phyloP scores from a whole-genome alignment of 2,888 invertebrate genomes.

The Scaptomyza flava region DNA sequence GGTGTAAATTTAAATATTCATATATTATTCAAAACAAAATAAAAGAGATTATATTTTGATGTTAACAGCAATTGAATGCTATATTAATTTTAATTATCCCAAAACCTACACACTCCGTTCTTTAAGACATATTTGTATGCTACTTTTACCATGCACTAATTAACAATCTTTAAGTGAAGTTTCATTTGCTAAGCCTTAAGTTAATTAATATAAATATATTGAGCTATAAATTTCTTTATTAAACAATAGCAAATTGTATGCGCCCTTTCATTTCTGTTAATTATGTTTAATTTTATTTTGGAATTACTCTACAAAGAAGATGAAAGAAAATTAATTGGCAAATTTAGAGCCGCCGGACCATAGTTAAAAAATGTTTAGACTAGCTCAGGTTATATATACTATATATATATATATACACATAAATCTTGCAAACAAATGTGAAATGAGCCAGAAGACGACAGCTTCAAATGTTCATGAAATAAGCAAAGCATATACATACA shows the following conservation, averaged over 20 bases:
- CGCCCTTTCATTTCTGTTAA: constrained; percentile 1
- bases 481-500: constrained; percentile 8
- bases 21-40: no score
- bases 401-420: constrained; percentile 31
- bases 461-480: constrained; percentile 38
- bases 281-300: constrained; percentile 11
- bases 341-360: constrained; percentile 63
- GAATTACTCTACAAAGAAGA: constrained; percentile 16
- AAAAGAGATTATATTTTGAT: no score
- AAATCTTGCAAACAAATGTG: constrained; percentile 16
- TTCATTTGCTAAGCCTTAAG: constrained; percentile 14
- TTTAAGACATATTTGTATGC: not conserved
- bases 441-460: constrained; percentile 17
- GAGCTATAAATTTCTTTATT: constrained; percentile 27
- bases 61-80: not conserved
- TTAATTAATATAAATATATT: constrained; percentile 14
- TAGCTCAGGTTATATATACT: constrained; percentile 76
- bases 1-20: no score
- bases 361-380: constrained; percentile 79
- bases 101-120: not conserved
- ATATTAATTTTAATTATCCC: not conserved
- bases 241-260: constrained; percentile 57
- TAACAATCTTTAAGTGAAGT: constrained; percentile 7
- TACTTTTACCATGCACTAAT: constrained; percentile 32
- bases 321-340: constrained; percentile 38